These are phyloP conservation scores for Noctilio leporinus DNA, from an alignment of 2,113 vertebrate species.

Conservation along the genomic window DNA sequence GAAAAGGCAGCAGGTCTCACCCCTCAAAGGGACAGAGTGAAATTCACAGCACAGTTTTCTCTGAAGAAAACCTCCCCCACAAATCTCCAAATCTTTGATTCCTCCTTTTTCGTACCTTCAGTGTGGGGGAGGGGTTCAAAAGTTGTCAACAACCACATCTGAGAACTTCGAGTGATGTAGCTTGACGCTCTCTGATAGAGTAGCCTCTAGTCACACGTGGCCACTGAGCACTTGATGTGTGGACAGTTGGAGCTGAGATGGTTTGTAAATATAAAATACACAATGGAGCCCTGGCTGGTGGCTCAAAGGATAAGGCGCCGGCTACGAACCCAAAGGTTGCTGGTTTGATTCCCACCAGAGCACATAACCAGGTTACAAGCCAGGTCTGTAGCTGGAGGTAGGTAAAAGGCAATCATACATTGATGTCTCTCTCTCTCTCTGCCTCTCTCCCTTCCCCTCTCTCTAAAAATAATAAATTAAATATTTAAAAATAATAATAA, in stretches of 20 bases:
- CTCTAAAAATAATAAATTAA: no score
- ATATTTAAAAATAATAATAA: no score
- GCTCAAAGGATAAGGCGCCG: no score
- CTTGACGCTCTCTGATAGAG: background rate
- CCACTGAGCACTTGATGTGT: background rate
- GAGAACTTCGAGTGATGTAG: background rate
- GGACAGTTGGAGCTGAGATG: background rate
- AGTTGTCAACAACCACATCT: background rate
- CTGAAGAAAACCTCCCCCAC: background rate
- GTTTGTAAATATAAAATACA: background rate
- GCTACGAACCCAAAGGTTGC: no score
- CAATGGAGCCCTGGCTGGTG: no score
- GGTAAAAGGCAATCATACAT: no score
- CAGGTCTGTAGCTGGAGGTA: no score
- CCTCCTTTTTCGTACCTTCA: background rate
- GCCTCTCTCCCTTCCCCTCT: no score
- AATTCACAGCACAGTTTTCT: background rate
- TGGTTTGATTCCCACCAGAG: no score
- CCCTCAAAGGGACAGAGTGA: rapidly evolving
- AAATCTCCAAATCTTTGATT: background rate
- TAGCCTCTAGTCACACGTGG: background rate
- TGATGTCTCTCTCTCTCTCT: no score
- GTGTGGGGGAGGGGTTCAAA: background rate
- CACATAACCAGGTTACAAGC: no score
- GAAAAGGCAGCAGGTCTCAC: background rate